Base-by-base conservation (phyloP, 2,797 vertebrate genomes). In the Ctenochaetus hawaiiensis region DNA sequence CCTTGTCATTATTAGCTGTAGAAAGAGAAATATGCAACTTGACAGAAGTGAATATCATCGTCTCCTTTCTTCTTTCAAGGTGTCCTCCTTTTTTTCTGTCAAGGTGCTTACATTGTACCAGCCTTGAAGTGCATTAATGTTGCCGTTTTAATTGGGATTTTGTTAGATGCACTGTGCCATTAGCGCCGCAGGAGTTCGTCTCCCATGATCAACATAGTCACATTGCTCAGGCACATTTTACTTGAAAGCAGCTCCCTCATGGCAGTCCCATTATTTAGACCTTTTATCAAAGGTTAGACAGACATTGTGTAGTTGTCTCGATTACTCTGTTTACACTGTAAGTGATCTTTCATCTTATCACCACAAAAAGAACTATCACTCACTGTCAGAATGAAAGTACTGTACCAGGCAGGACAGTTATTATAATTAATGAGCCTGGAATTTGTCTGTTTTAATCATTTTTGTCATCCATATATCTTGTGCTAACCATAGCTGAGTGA, bases 1-100 rank as follows among this genome's bases (percentile, higher is more conserved):
- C 82, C 82, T 81, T 92, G 89, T 90, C 90, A 88, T 92, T 93
- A 87, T 92, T 91, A 91, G 79, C 86, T 83, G 79, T 61, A 45
- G 86, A 82, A 51, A 71, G 75, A 83, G 84, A 84, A 90, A 91
- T 89, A 87, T 86, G 86, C 82, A 87, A 79, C 83, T 70, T 92
- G 92, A 89, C 82, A 90, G 87, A 84, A 84, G 65, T 74, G 84
- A 85, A 88, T 87, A 82, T 85, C 87, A 77, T 91, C 72, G 72
- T 51, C 57, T 77, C 72, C 71, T 87, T 87, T 90, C 78, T 86
- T 89, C 90, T 87, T 84, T 89, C 82, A 86, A 89, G 81, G 80
- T 88, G 78, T 93, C 82, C 78, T 84, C 83, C 68, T 76, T 84
- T 83, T 83, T 72, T 78, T 82, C 76, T 84, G 81, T 87, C 73